Conservation (phyloP, 1,140 invertebrate genomes). For the Conopomorpha cramerella region DNA sequence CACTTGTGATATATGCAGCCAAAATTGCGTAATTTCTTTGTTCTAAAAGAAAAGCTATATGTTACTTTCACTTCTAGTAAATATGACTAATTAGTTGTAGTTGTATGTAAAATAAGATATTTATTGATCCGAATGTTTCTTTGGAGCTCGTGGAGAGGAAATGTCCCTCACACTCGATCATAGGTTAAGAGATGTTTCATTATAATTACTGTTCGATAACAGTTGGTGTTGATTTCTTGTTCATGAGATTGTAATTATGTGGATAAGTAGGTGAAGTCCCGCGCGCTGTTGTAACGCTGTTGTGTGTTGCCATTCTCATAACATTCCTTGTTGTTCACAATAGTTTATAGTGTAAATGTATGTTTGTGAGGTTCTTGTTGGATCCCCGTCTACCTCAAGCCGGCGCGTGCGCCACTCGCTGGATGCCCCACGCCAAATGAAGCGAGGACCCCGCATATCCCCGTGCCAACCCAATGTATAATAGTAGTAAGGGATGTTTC, state of each 20-base stretch:
- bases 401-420: slow-evolving; percentile 10
- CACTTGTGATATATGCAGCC: slow-evolving; percentile 60
- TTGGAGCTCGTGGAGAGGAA: too few relatives aligned
- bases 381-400: slow-evolving; percentile 59
- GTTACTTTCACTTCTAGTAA: slow-evolving; percentile 50
- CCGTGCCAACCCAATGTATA: too few relatives aligned
- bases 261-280: too few relatives aligned
- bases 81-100: slow-evolving; percentile 27
- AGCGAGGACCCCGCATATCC: too few relatives aligned
- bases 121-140: neutral
- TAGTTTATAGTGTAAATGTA: slow-evolving; percentile 44
- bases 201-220: too few relatives aligned
- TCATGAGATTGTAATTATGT: too few relatives aligned
- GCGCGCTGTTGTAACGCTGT: slow-evolving; percentile 14
- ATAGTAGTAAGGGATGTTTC: slow-evolving; percentile 43
- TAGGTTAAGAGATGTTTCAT: too few relatives aligned
- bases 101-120: too few relatives aligned
- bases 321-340: slow-evolving; percentile 52
- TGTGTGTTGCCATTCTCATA: slow-evolving; percentile 43
- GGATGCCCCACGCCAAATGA: slow-evolving; percentile 47
- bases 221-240: too few relatives aligned
- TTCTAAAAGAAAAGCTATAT: slow-evolving; percentile 60
- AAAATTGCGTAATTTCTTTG: slow-evolving; percentile 61
- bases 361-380: too few relatives aligned
- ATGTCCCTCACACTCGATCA: too few relatives aligned